Evolutionary conservation across 1,140 invertebrate species (phyloP), one percentile per base, ranked within the genome.

Genomic region (Atta texana): DNA sequence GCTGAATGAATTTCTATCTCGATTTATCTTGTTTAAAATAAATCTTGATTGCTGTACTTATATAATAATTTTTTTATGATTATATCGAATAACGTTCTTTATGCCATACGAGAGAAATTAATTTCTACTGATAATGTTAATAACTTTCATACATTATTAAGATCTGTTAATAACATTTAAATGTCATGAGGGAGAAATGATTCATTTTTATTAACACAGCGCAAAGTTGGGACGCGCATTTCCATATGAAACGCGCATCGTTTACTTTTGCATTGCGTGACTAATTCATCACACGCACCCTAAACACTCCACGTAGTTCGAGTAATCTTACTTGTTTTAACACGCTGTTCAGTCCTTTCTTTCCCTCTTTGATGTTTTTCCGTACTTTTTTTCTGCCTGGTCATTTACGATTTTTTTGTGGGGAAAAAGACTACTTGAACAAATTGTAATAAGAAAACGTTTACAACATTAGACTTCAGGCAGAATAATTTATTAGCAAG

Each of bases 281-380:
- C 77, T 69, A 81, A 81, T 81, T 71, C 64, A 81, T 81, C 51
- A 80, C 63, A 63, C 77, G 63, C 55, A 68, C n/a, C 14, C 49
- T 68, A 51, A 68, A 68, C 61, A 21, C 44, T 69, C 31, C 31
- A 51, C n/a, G 31, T 24, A 18, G 10, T 53, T 8, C 5, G 49
- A 57, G 49, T 69, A 69, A 71, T 24, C 51, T 57, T 81, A 24
- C 31, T 69, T 81, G 49, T 81, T 66, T 81, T 55, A 53, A 69
- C 77, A 69, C 16, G 39, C 64, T 44, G 49, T 39, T 31, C 10
- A 57, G 24, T 14, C 49, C 34, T 34, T 81, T 44, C 24, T 66
- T 66, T 49, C 12, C 31, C 49, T 69, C 28, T 71, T 39, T 68
- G 28, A 55, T 69, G 55, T 69, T 81, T 81, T 39, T 10, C 49